Conservation (phyloP, 2,113 vertebrate genomes). For the Microtus richardsoni region DNA sequence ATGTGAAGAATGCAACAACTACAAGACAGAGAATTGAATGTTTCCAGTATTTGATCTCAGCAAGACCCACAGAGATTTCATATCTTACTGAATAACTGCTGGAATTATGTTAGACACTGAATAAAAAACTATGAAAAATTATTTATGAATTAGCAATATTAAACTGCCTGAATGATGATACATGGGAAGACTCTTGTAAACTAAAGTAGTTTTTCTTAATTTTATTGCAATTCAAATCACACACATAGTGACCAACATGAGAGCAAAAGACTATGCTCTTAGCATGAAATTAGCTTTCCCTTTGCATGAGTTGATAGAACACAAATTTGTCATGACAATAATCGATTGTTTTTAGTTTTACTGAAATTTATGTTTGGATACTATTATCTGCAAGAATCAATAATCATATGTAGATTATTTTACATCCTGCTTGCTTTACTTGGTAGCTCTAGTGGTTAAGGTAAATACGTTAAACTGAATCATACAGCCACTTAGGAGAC, state of each 20-base stretch:
- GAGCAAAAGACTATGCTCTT: conserved; percentile 74
- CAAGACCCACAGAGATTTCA: not conserved
- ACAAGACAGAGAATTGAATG: not conserved
- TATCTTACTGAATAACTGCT: conserved; percentile 49
- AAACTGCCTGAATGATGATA: conserved; percentile 74
- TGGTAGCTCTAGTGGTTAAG: not conserved
- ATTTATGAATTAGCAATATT: conserved; percentile 79
- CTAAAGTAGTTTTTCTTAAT: conserved; percentile 65
- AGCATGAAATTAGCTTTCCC: conserved; percentile 78
- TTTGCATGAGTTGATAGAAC: conserved; percentile 71
- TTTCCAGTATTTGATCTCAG: not conserved
- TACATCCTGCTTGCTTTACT: not conserved
- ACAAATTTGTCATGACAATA: conserved; percentile 68
- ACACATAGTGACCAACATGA: conserved; percentile 70
- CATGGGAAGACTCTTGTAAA: conserved; percentile 71
- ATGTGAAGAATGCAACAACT: not conserved
- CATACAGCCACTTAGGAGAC: not conserved
- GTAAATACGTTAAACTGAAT: not conserved
- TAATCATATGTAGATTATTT: not conserved
- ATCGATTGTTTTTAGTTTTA: conserved; percentile 21
- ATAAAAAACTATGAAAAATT: conserved; percentile 77
- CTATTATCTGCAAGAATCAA: not conserved
- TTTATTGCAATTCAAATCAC: conserved; percentile 70
- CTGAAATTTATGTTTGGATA: conserved; percentile 23
- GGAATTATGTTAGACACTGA: conserved; percentile 56